Evolutionary conservation across 2,797 vertebrate genomes (phyloP).

Genomic region (Acipenser oxyrinchus): DNA sequence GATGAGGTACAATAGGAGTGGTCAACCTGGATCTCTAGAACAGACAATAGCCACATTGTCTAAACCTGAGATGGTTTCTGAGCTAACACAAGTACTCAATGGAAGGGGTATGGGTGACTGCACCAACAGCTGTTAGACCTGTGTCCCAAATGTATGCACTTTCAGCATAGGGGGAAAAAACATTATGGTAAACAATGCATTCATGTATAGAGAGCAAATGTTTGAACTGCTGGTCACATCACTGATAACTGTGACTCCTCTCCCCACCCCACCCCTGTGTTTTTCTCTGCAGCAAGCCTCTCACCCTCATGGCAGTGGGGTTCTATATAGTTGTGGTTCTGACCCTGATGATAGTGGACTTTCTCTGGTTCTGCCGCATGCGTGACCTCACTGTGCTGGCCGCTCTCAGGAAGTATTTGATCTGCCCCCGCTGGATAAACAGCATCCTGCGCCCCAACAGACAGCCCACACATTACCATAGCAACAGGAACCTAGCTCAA

Average conservation of each 20-base stretch:
- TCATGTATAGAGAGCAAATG: no score
- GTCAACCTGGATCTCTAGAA: no score
- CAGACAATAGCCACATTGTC: background rate
- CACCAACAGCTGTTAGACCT: slow-evolving; percentile 25
- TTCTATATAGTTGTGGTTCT: slow-evolving; percentile 45
- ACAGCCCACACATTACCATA: slow-evolving; percentile 24
- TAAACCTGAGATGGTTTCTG: slow-evolving; percentile 24
- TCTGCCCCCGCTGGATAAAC: slow-evolving; percentile 26
- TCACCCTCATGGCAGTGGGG: slow-evolving; percentile 43
- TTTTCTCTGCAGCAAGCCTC: slow-evolving; percentile 30
- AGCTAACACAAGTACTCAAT: slow-evolving; percentile 22
- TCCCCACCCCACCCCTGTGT: background rate
- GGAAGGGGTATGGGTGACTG: slow-evolving; percentile 16
- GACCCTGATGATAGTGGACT: slow-evolving; percentile 42
- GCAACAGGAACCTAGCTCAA: slow-evolving; percentile 33
- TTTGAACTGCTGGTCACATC: no score
- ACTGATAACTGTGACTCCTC: background rate
- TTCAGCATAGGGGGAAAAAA: no score
- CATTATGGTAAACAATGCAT: no score
- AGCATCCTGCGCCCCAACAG: slow-evolving; percentile 15
- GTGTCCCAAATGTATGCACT: no score
- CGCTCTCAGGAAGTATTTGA: slow-evolving; percentile 23
- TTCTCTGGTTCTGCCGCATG: slow-evolving; percentile 46
- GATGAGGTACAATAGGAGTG: no score
- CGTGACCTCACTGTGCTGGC: slow-evolving; percentile 17